These are phyloP conservation scores for Dendroctonus valens DNA, from an alignment of 1,140 invertebrate species.

Conservation along the genomic window DNA sequence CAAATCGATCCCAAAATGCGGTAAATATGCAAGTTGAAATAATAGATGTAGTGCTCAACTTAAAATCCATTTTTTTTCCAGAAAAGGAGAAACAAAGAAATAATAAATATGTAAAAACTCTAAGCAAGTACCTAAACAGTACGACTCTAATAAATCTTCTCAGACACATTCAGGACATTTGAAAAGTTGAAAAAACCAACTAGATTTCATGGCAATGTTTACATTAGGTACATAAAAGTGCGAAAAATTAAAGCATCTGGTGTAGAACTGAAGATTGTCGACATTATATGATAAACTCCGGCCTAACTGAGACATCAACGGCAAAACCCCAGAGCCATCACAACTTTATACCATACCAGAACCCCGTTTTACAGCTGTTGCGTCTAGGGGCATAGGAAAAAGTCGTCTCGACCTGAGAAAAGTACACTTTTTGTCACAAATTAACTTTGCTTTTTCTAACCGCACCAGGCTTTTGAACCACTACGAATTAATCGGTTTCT, in stretches of 20 bases:
- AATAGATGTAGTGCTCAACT: too few relatives aligned
- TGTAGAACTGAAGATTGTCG: too few relatives aligned
- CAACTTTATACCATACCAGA: conserved; percentile 11
- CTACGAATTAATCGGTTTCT: conserved; percentile 6
- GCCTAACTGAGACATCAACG: not conserved
- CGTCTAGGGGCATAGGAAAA: conserved; percentile 11
- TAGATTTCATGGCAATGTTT: too few relatives aligned
- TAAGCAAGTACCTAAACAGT: too few relatives aligned
- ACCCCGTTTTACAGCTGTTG: conserved; percentile 19
- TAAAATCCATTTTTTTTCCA: too few relatives aligned
- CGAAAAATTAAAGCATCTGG: too few relatives aligned
- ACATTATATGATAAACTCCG: not conserved
- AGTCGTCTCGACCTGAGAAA: conserved; percentile 14
- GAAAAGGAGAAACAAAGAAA: too few relatives aligned
- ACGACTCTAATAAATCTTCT: not conserved
- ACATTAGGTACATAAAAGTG: too few relatives aligned
- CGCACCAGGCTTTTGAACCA: conserved; percentile 2
- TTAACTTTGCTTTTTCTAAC: conserved; percentile 14
- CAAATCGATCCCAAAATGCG: too few relatives aligned
- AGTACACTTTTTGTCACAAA: conserved; percentile 14
- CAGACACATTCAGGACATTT: not conserved
- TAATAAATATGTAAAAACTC: too few relatives aligned
- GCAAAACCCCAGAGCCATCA: conserved; percentile 6
- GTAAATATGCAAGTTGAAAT: too few relatives aligned
- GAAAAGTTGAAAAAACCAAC: too few relatives aligned